Evolutionary conservation across 2,797 vertebrate species (phyloP).

Genomic region (Pseudotriccus pelzelni): DNA sequence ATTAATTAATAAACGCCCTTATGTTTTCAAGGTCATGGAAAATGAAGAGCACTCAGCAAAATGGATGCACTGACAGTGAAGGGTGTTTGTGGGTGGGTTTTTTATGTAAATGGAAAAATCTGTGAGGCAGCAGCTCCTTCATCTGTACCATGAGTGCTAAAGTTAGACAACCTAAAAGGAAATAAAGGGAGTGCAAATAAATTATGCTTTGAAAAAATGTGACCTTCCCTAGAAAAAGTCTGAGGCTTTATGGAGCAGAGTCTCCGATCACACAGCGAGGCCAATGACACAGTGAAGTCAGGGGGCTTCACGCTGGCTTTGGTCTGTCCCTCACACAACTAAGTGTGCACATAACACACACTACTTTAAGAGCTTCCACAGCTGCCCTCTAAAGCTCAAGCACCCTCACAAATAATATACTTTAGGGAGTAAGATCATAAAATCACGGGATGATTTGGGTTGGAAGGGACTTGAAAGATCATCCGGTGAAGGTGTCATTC

Average conservation of each 20-base stretch:
- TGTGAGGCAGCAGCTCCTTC: constrained; percentile 30
- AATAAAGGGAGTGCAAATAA: background rate
- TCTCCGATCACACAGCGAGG: background rate
- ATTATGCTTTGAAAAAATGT: background rate
- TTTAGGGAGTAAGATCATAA: background rate
- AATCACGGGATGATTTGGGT: background rate
- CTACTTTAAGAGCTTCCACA: background rate
- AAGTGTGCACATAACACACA: background rate
- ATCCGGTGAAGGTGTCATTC: background rate
- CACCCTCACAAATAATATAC: background rate
- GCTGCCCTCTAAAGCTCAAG: background rate
- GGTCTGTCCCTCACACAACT: background rate
- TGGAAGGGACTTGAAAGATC: background rate
- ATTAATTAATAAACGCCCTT: constrained; percentile 52
- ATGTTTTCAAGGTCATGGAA: constrained; percentile 55
- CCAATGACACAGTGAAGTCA: background rate
- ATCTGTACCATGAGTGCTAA: background rate
- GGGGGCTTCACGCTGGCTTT: background rate
- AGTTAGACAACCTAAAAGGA: constrained; percentile 25
- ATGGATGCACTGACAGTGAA: constrained; percentile 15
- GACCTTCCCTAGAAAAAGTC: background rate
- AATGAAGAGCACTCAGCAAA: constrained; percentile 49
- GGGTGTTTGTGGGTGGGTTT: background rate
- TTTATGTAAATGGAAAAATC: background rate
- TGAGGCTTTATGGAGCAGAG: background rate